Base-by-base conservation (phyloP, 2,888 invertebrate genomes). In the Eubasilissa splendida region DNA sequence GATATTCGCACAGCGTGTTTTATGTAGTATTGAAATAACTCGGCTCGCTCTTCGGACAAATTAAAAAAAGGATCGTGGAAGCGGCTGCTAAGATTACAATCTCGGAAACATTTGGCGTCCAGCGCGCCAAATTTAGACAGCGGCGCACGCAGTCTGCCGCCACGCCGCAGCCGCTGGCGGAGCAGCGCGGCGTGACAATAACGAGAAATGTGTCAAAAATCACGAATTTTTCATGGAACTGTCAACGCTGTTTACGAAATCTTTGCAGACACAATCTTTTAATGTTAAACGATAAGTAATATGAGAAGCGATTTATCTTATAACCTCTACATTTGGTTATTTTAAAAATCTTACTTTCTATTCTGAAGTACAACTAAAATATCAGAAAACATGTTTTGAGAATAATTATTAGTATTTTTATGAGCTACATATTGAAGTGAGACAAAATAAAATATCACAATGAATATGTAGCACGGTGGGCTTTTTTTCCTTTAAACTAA, bases 41-140 rank as follows among this genome's bases (percentile, higher is more conserved):
- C 66, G 54, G 75, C 79, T 63, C 77, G 56, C 75, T 75, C 73
- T 63, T 73, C 66, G 22, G 78, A 58, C 75, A 81, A 81, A 81
- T 82, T 82, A 84, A 82, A 84, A 83, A 84, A 84, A 81, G 82
- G 81, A 82, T 82, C 73, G 68, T 65, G 77, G 60, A 70, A 80
- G 81, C 81, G 79, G 82, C 84, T 84, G 74, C 84, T 84, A 84
- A 80, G 81, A 84, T 84, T 84, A 81, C 84, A 84, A 80, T 84
- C 82, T 82, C 82, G 81, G 82, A 83, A 84, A 83, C 78, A 82
- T 82, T 82, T 75, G 80, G 70, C 77, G 83, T 85, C 84, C 84
- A 82, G 84, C 91, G 91, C 89, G 89, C 91, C 91, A 91, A 91
- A 91, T 91, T 91, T 91, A 91, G 91, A 88, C 90, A 88, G 83